Conservation (phyloP, 2,797 vertebrate species). For the Nannoperca obscura region DNA sequence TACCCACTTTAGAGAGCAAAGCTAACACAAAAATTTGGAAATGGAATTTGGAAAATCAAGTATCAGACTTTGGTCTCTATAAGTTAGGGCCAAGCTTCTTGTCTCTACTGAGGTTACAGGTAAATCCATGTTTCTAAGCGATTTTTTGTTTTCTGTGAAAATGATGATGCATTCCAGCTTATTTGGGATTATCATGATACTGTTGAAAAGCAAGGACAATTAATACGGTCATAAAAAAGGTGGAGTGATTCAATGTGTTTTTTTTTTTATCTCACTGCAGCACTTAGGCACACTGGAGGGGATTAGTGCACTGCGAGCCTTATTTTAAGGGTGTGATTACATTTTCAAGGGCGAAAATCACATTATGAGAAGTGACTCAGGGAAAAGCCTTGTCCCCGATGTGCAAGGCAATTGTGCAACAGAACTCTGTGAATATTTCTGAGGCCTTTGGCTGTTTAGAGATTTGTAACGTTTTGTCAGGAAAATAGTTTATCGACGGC, state of each 20-base stretch:
- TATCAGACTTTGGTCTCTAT: not conserved
- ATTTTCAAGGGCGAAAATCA: constrained; percentile 77
- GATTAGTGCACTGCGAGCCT: constrained; percentile 61
- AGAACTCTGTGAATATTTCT: constrained; percentile 29
- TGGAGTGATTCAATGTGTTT: constrained; percentile 49
- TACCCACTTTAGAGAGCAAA: not conserved
- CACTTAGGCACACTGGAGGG: constrained; percentile 56
- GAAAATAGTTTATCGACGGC: constrained; percentile 51
- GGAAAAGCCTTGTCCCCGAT: constrained; percentile 52
- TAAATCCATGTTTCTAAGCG: constrained; percentile 20
- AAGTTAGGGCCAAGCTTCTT: not conserved
- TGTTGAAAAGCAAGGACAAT: constrained; percentile 57
- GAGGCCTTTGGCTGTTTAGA: constrained; percentile 43
- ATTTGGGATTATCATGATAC: constrained; percentile 59
- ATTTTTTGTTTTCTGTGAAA: constrained; percentile 1
- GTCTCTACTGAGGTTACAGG: not conserved
- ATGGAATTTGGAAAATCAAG: not conserved
- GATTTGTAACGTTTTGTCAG: constrained; percentile 64
- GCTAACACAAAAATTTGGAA: not conserved
- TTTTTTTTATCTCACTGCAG: constrained; percentile 42
- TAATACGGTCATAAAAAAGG: constrained; percentile 51
- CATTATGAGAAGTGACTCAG: constrained; percentile 65
- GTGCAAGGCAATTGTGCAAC: constrained; percentile 15
- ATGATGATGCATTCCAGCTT: constrained; percentile 39
- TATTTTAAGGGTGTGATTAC: constrained; percentile 73